Evolutionary conservation across 2,113 vertebrate species (phyloP).

Genomic region (Nycticorax nycticorax): DNA sequence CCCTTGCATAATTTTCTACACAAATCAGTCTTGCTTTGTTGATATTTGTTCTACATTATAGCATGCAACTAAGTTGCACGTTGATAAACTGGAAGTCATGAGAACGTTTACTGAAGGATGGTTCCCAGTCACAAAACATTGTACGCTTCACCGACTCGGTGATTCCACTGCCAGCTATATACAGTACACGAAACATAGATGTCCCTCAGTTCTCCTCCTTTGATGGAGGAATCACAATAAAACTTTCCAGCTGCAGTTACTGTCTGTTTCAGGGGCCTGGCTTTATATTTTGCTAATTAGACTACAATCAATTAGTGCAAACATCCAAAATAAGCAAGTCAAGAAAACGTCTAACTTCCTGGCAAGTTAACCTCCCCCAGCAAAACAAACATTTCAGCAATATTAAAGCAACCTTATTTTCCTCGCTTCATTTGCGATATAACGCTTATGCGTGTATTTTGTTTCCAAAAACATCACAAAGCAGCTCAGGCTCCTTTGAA

Average conservation of each 20-base stretch:
- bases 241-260: not conserved
- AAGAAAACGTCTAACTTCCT: not conserved
- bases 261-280: not conserved
- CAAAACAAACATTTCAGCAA: not conserved
- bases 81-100: not conserved
- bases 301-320: not conserved
- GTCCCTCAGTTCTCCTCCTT: not conserved
- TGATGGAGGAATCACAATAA: not conserved
- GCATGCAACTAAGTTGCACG: not conserved
- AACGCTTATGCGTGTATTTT: not conserved
- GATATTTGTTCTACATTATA: not conserved
- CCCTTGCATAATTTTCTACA: not conserved
- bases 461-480: conserved; percentile 20
- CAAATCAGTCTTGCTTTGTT: not conserved
- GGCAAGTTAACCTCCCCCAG: not conserved
- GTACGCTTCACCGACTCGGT: fast-evolving
- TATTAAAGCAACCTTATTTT: not conserved
- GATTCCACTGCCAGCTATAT: not conserved
- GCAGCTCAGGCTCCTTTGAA: not conserved
- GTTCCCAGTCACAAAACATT: not conserved
- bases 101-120: not conserved
- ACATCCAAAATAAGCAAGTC: conserved; percentile 19
- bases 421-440: not conserved
- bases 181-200: not conserved
- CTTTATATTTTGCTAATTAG: not conserved